A percentile compares a stretch with the other conserved stretches of the same genome.
These are phyloP conservation scores for Gymnothorax javanicus DNA, from an alignment of 2,797 vertebrate genomes.

Conservation along the genomic window DNA sequence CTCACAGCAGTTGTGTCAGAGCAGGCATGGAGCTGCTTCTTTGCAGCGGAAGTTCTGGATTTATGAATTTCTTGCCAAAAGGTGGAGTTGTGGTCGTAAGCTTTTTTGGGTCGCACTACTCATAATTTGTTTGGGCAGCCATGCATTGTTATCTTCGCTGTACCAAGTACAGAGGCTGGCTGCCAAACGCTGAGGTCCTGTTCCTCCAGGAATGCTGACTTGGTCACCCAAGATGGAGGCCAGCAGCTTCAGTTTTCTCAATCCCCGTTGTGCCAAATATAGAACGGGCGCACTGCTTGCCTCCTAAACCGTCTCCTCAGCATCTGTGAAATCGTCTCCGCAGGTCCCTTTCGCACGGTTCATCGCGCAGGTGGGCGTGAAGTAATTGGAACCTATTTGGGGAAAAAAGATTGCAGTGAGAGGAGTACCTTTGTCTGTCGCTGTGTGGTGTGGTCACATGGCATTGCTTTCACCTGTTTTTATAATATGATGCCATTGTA, in stretches of 20 bases:
- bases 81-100: neutral
- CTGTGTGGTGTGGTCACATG: neutral
- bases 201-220: neutral
- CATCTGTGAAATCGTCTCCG: slow-evolving; percentile 6
- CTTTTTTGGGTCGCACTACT: neutral
- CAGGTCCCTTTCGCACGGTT: neutral
- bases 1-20: neutral
- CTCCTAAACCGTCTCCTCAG: neutral
- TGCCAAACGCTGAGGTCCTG: neutral
- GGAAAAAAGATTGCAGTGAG: neutral
- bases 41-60: neutral
- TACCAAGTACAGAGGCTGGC: neutral
- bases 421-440: neutral
- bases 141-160: neutral
- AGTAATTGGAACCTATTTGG: neutral
- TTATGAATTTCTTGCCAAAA: neutral
- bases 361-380: neutral
- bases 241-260: neutral
- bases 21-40: neutral
- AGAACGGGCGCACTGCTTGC: neutral
- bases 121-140: neutral
- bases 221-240: neutral
- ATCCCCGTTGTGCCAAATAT: neutral
- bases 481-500: neutral
- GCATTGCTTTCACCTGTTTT: neutral